Conservation (phyloP, 2,888 invertebrate species). For the Agriopis aurantiaria region DNA sequence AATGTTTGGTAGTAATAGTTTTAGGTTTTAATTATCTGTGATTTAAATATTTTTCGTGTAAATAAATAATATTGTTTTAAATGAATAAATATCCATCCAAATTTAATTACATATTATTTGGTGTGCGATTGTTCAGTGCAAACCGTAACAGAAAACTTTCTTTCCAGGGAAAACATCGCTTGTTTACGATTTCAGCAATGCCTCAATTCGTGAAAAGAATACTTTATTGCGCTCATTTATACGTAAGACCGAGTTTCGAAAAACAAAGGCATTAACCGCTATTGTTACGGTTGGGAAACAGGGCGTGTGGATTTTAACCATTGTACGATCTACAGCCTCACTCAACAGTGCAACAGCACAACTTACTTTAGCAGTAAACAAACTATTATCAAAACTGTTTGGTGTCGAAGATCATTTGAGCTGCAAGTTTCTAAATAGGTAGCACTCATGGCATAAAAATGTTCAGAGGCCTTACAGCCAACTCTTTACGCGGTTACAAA, state of each 20-base stretch:
- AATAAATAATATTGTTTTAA: too few species aligned
- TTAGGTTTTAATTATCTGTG: too few species aligned
- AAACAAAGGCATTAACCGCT: conserved; percentile 51
- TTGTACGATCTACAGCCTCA: conserved; percentile 16
- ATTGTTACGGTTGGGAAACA: conserved; percentile 45
- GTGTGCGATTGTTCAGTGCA: too few species aligned
- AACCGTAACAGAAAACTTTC: too few species aligned
- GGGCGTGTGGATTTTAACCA: conserved; percentile 28
- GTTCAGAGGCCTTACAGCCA: too few species aligned
- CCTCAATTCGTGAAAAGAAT: conserved; percentile 23
- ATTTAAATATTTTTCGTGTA: too few species aligned
- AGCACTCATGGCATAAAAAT: too few species aligned
- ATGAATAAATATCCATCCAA: too few species aligned
- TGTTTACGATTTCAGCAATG: background rate
- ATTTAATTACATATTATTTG: too few species aligned
- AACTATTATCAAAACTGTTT: background rate
- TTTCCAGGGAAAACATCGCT: background rate
- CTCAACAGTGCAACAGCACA: background rate
- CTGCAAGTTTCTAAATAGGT: background rate
- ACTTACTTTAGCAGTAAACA: background rate
- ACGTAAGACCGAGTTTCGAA: conserved; percentile 28
- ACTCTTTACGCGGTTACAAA: too few species aligned
- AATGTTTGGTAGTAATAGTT: too few species aligned
- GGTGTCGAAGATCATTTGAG: background rate
- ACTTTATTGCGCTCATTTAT: conserved; percentile 30